phyloP scores from a whole-genome alignment of 2,113 vertebrate species.

The Tympanuchus pallidicinctus region DNA sequence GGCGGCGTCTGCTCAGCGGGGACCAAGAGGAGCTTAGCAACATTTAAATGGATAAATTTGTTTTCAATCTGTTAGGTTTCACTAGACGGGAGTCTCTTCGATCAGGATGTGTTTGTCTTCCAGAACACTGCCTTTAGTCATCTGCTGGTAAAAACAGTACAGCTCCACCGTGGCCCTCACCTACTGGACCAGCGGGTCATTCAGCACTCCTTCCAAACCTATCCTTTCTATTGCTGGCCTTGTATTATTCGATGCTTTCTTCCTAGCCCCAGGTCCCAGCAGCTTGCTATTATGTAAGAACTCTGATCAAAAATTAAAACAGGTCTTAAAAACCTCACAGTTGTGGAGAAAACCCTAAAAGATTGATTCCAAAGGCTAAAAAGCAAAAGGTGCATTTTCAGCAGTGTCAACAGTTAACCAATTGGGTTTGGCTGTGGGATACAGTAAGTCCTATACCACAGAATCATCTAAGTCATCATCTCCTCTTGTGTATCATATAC shows the following conservation, averaged over 20 bases:
- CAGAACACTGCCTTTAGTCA: not conserved
- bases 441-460: not conserved
- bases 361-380: not conserved
- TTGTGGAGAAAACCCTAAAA: not conserved
- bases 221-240: not conserved
- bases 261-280: not conserved
- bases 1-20: not conserved
- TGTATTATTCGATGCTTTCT: not conserved
- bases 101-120: not conserved
- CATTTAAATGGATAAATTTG: not conserved
- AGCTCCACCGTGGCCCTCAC: not conserved
- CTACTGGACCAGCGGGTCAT: not conserved
- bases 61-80: not conserved
- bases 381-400: not conserved
- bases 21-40: not conserved
- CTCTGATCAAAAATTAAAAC: not conserved
- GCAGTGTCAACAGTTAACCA: not conserved
- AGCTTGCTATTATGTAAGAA: not conserved
- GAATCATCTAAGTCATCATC: not conserved
- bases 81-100: not conserved
- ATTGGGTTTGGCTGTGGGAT: not conserved
- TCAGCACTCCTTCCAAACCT: rapidly evolving
- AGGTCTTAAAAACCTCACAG: not conserved
- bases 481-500: not conserved
- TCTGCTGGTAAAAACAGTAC: constrained; percentile 2